A percentile compares a stretch with the other conserved stretches of the same genome.
Evolutionary conservation across 2,113 vertebrate genomes (phyloP).

Genomic region (Corydoras sp.): DNA sequence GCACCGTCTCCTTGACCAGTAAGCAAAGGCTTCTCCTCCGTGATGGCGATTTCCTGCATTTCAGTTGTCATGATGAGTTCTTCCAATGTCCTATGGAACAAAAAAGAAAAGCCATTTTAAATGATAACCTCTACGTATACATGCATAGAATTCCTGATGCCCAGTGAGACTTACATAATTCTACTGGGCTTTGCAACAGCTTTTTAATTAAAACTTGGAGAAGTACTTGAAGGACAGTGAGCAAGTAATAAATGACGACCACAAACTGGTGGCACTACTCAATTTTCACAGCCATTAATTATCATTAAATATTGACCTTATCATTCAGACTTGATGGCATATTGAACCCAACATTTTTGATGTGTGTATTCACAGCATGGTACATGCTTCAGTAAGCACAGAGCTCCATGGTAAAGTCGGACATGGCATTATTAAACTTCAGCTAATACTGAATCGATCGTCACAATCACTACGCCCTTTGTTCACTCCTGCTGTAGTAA

Average conservation of each 20-base stretch:
- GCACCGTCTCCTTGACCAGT: slow-evolving; percentile 58
- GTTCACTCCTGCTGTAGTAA: too few species aligned
- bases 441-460: slow-evolving; percentile 45
- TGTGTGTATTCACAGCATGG: too few species aligned
- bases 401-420: background rate
- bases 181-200: background rate
- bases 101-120: background rate
- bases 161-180: background rate
- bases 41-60: slow-evolving; percentile 73
- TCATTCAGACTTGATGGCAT: background rate
- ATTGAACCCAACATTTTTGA: background rate
- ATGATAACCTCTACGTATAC: background rate
- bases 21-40: slow-evolving; percentile 70
- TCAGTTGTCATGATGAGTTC: slow-evolving; percentile 65
- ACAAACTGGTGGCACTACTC: background rate
- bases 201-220: slow-evolving; percentile 18
- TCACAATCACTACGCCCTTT: background rate
- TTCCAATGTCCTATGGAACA: slow-evolving; percentile 48
- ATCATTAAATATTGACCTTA: slow-evolving; percentile 35
- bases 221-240: slow-evolving; percentile 5
- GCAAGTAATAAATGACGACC: slow-evolving; percentile 2
- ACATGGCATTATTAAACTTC: slow-evolving; percentile 5
- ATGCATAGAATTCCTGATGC: background rate
- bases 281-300: background rate
- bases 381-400: background rate